These are phyloP conservation scores for Sinohyriopsis cumingii DNA, from an alignment of 2,888 invertebrate species.

Conservation along the genomic window DNA sequence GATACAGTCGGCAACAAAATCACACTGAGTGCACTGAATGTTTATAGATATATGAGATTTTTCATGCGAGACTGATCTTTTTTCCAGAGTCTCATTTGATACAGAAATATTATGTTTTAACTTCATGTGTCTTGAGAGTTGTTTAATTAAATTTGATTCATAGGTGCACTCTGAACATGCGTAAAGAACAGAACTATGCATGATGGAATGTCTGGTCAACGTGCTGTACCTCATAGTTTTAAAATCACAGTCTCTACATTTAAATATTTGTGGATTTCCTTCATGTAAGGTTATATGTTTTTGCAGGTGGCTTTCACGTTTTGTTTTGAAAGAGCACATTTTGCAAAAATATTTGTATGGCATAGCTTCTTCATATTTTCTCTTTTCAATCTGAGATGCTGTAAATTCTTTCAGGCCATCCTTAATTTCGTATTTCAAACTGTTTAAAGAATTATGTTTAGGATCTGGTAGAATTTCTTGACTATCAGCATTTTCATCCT, in stretches of 20 bases:
- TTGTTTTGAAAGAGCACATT: slow-evolving; percentile 73
- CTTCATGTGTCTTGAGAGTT: slow-evolving; percentile 57
- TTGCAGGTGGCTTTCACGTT: slow-evolving; percentile 71
- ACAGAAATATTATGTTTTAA: slow-evolving; percentile 47
- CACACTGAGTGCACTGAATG: too few relatives aligned
- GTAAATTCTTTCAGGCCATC: not conserved
- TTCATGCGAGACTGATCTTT: not conserved
- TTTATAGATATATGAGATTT: too few relatives aligned
- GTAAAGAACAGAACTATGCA: slow-evolving; percentile 59
- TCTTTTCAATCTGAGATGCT: slow-evolving; percentile 23
- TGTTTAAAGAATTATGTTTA: too few relatives aligned
- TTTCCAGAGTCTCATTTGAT: slow-evolving; percentile 14
- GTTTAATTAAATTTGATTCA: slow-evolving; percentile 57
- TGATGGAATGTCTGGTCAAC: slow-evolving; percentile 69
- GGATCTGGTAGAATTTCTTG: too few relatives aligned
- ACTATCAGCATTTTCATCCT: too few relatives aligned
- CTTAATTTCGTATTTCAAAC: too few relatives aligned
- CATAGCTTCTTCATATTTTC: slow-evolving; percentile 76
- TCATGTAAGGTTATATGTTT: slow-evolving; percentile 70
- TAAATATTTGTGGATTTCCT: slow-evolving; percentile 41
- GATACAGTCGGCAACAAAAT: slow-evolving; percentile 1
- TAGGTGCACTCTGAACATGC: slow-evolving; percentile 65
- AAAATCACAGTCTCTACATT: slow-evolving; percentile 70
- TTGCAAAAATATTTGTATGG: slow-evolving; percentile 72
- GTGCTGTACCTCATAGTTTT: slow-evolving; percentile 69